Percentiles rank a stretch among this genome's conserved stretches.
Conservation (phyloP, 2,888 invertebrate species). For the Brassicogethes aeneus region DNA sequence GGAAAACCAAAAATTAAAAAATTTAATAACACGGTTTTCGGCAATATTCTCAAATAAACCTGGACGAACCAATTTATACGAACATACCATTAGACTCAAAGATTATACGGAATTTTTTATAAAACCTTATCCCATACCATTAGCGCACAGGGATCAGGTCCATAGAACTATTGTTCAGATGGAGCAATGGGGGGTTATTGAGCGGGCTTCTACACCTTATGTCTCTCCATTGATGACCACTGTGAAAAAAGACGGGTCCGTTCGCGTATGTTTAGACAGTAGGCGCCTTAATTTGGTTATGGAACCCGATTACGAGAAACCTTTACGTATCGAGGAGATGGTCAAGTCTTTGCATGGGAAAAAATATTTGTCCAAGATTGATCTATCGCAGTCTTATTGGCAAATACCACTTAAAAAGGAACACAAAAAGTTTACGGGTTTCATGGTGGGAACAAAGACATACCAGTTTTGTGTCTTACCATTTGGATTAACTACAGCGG, state of each 20-base stretch:
- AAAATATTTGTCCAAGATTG: constrained; percentile 14
- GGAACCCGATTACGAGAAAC: constrained; percentile 10
- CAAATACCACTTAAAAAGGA: constrained; percentile 16
- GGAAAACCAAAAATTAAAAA: no score
- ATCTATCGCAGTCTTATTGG: constrained; percentile 22
- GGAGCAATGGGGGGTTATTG: no score
- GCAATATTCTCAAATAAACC: constrained; percentile 8
- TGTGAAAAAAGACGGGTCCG: constrained; percentile 6
- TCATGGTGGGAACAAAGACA: constrained; percentile 14
- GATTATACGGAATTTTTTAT: constrained; percentile 5
- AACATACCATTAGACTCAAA: constrained; percentile 5
- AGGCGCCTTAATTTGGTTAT: constrained; percentile 9
- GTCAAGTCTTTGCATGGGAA: constrained; percentile 13
- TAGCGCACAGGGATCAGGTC: constrained; percentile 8
- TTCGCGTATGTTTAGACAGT: no score
- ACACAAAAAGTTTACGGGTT: constrained; percentile 18
- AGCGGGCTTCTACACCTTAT: constrained; percentile 6
- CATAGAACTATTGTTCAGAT: no score
- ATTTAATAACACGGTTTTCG: no score
- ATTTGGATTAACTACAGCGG: constrained; percentile 13
- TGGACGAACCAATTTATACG: constrained; percentile 5
- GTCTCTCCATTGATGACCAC: neutral
- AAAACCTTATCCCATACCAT: constrained; percentile 8
- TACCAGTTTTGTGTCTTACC: constrained; percentile 17
- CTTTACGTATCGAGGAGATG: constrained; percentile 12